Conservation (phyloP, 2,797 vertebrate genomes). For the Gambusia yucatana region DNA sequence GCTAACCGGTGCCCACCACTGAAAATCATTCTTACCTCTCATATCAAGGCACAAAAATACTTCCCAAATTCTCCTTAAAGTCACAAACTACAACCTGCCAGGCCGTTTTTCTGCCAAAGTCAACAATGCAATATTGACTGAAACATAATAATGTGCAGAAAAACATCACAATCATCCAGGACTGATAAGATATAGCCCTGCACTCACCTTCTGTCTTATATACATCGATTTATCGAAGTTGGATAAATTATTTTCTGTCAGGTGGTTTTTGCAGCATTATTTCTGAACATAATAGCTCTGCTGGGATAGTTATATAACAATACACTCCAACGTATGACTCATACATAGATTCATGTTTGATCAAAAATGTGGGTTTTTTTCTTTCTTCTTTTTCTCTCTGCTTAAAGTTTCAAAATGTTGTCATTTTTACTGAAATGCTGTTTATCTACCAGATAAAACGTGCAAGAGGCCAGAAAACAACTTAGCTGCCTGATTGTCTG, state of each 20-base stretch:
- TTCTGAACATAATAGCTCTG: neutral
- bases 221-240: neutral
- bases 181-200: neutral
- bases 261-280: neutral
- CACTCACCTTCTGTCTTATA: neutral
- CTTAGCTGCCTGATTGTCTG: neutral
- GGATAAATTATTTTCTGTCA: neutral
- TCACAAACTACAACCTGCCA: conserved; percentile 44
- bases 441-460: neutral
- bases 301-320: neutral
- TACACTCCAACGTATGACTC: neutral
- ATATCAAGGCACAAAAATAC: conserved; percentile 51
- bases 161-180: neutral
- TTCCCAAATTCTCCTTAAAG: conserved; percentile 41
- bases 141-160: neutral
- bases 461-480: neutral
- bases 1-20: neutral
- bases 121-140: neutral
- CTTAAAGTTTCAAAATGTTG: neutral
- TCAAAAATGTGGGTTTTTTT: neutral
- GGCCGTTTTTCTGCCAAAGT: conserved; percentile 1
- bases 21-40: conserved; percentile 39
- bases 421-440: neutral
- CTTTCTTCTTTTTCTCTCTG: neutral
- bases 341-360: neutral